Conservation (phyloP, 92 coral and sea anemone species). For the Montipora capitata region DNA sequence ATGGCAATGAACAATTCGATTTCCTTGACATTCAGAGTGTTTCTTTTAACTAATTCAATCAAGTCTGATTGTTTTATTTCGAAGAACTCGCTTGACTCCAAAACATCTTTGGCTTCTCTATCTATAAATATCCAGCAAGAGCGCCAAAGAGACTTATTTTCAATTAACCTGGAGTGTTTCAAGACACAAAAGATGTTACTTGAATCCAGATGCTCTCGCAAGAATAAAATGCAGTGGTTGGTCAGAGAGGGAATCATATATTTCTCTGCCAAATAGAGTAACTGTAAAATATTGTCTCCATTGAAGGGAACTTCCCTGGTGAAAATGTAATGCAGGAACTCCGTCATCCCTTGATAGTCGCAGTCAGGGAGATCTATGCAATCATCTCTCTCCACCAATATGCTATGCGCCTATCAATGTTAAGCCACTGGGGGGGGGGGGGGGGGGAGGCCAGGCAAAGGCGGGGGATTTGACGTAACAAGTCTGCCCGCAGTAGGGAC, state of each 20-base stretch:
- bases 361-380: slow-evolving; percentile 11
- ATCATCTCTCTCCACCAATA: too few relatives aligned
- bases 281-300: too few relatives aligned
- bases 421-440: too few relatives aligned
- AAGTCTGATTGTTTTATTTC: slow-evolving; percentile 26
- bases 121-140: slow-evolving; percentile 55
- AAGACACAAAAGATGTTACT: slow-evolving; percentile 35
- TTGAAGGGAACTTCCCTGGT: too few relatives aligned
- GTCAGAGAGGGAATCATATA: slow-evolving; percentile 57
- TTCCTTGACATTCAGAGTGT: slow-evolving; percentile 55
- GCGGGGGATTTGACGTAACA: neutral
- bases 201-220: slow-evolving; percentile 43
- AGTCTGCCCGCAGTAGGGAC: slow-evolving; percentile 18
- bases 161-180: slow-evolving; percentile 26
- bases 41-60: slow-evolving; percentile 36
- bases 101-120: slow-evolving; percentile 32
- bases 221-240: slow-evolving; percentile 13
- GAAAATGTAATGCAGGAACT: too few relatives aligned
- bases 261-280: slow-evolving; percentile 21
- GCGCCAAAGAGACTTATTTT: slow-evolving; percentile 37
- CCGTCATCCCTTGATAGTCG: slow-evolving; percentile 3
- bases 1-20: slow-evolving; percentile 43
- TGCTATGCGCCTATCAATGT: too few relatives aligned
- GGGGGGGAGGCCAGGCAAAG: too few relatives aligned
- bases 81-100: slow-evolving; percentile 29